These are phyloP conservation scores for Adelges cooleyi DNA, from an alignment of 1,140 invertebrate species.

Conservation along the genomic window DNA sequence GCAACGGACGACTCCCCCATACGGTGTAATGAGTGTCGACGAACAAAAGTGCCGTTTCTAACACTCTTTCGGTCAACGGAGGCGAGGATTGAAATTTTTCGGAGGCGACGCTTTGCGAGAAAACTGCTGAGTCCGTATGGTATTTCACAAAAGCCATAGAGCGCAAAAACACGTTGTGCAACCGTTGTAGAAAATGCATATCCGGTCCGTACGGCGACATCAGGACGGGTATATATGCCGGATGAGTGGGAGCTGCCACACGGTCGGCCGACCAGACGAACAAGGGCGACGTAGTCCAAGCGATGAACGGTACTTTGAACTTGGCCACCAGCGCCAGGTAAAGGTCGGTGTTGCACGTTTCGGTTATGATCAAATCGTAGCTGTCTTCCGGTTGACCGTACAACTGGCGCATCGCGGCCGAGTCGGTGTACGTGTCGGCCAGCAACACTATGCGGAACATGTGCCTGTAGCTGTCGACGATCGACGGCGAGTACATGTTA, in stretches of 20 bases:
- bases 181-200: constrained; percentile 5
- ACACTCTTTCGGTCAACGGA: constrained; percentile 38
- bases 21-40: constrained; percentile 35
- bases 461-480: not conserved
- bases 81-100: constrained; percentile 40
- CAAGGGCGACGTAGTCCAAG: constrained; percentile 43
- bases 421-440: not conserved
- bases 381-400: constrained; percentile 30
- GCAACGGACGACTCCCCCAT: constrained; percentile 31
- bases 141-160: not conserved
- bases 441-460: not conserved
- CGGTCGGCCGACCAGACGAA: constrained; percentile 48
- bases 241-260: constrained; percentile 30
- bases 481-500: not conserved
- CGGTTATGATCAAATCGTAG: constrained; percentile 36
- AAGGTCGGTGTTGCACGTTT: constrained; percentile 33
- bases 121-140: not conserved
- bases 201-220: not conserved
- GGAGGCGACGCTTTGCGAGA: not conserved
- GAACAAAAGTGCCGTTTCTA: constrained; percentile 33
- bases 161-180: not conserved
- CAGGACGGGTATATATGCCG: constrained; percentile 31
- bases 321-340: constrained; percentile 35
- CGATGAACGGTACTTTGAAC: constrained; percentile 44
- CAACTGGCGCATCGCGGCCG: not conserved